Evolutionary conservation across 2,888 invertebrate genomes (phyloP).

Genomic region (Dryomyza anilis): DNA sequence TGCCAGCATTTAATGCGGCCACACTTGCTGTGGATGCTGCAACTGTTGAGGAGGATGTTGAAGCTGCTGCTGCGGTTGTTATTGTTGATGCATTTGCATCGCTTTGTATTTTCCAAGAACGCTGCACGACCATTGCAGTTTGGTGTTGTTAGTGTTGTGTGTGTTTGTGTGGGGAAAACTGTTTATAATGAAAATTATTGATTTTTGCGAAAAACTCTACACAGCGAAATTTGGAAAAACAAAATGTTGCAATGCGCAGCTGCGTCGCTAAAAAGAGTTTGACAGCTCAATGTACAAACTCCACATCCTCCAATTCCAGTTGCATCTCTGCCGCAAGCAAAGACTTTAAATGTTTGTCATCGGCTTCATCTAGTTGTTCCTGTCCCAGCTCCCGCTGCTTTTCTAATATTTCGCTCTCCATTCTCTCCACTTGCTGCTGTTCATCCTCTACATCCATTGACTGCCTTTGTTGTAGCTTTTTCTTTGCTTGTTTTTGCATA

Average conservation of each 20-base stretch:
- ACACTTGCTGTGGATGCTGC: too few relatives aligned
- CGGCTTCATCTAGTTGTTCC: not conserved
- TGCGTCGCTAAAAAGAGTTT: constrained; percentile 4
- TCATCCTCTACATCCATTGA: constrained; percentile 35
- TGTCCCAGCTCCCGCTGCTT: too few relatives aligned
- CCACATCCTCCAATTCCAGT: not conserved
- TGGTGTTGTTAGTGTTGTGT: too few relatives aligned
- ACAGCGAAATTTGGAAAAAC: constrained; percentile 17
- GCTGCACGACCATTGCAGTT: constrained; percentile 59
- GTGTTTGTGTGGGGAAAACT: too few relatives aligned
- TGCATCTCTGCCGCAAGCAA: not conserved
- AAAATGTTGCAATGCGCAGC: constrained; percentile 20
- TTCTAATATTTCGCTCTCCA: too few relatives aligned
- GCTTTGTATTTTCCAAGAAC: constrained; percentile 58
- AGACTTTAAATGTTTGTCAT: not conserved
- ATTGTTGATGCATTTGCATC: constrained; percentile 48
- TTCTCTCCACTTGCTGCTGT: too few relatives aligned
- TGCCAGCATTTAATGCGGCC: too few relatives aligned
- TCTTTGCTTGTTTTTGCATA: too few relatives aligned
- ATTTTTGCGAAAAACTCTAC: too few relatives aligned
- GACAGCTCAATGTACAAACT: not conserved
- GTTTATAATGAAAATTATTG: too few relatives aligned
- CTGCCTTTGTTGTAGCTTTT: not conserved
- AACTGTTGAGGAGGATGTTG: constrained; percentile 48
- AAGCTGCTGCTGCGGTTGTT: constrained; percentile 41